Base-by-base conservation (phyloP, 1,140 invertebrate genomes). In the Drosophila parvula region DNA sequence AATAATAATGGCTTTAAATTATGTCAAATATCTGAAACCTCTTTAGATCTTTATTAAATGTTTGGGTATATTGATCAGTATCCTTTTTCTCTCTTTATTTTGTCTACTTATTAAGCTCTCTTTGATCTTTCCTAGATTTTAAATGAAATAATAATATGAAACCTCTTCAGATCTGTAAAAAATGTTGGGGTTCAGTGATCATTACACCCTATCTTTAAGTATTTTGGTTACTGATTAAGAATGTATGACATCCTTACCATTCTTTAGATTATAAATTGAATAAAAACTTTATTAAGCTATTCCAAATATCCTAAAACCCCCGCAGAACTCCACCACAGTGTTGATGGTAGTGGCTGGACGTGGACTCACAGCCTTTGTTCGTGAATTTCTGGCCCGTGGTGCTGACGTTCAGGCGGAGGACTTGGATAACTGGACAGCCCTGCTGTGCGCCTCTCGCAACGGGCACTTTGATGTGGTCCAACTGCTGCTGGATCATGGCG, bases 371-470 rank as follows among this genome's bases (percentile, higher is more conserved):
- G 94, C 95, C 27, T 97, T 98, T 93, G 97, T 97, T 34, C 94
- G 95, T 34, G 95, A 97, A 90, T 94, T 99, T 28, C 93, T 99
- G 55, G 95, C 95, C 48, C 95, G 97, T 88, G 96, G 96, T 40
- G 97, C 98, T 9, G 97, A 99, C 92, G 95, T 97, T 12, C 96
- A 97, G 92, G 95, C 95, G n/a, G 96, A 97, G 82, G 98, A 99
- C 92, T 94, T 95, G 94, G 98, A 99, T 91, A 97, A 97, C 77
- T 99, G 98, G 98, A 97, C 96, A 32, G 95, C 98, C 5, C 92
- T 99, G 41, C 93, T 98, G 45, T 97, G 97, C 92, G 98, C 98
- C 11, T 94, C 98, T 0, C 98, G 98, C 83, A 96, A 97, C 90
- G 98, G 98, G 0, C 95, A 97, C 92, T 93, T 95, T 18, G 95